Conservation (phyloP, 2,797 vertebrate genomes). For the Oreortyx pictus region DNA sequence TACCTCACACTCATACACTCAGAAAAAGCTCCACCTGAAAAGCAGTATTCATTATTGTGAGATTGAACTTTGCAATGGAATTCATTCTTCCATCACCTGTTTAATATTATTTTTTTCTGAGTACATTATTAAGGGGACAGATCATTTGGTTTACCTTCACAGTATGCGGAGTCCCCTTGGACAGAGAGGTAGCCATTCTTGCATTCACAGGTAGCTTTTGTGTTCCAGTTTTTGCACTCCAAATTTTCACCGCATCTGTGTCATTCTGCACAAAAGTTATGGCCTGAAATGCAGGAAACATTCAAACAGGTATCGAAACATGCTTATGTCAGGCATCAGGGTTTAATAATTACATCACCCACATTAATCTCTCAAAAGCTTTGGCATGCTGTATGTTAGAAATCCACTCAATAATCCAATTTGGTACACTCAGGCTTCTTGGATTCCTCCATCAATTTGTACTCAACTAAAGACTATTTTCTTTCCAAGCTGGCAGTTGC, state of each 20-base stretch:
- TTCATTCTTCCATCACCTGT: background rate
- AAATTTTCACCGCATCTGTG: conserved; percentile 94
- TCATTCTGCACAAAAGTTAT: conserved; percentile 94
- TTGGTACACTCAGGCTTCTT: no score
- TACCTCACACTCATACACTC: background rate
- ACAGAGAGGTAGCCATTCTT: conserved; percentile 88
- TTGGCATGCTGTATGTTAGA: no score
- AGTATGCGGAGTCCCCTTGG: conserved; percentile 90
- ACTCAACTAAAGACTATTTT: no score
- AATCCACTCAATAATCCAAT: no score
- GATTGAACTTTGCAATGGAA: background rate
- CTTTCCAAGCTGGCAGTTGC: no score
- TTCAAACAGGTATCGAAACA: background rate
- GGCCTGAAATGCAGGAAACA: conserved; percentile 81
- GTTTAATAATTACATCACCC: no score
- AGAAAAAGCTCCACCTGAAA: background rate
- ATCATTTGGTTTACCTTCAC: conserved; percentile 87
- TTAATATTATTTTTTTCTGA: background rate
- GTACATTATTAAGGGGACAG: background rate
- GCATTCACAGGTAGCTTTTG: conserved; percentile 93
- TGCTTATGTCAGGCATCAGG: no score
- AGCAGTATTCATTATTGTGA: background rate
- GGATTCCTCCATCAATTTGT: no score
- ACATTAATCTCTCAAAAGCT: no score
- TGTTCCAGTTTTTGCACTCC: conserved; percentile 92